phyloP scores from a whole-genome alignment of 2,113 vertebrate species.

The Platysteira castanea region DNA sequence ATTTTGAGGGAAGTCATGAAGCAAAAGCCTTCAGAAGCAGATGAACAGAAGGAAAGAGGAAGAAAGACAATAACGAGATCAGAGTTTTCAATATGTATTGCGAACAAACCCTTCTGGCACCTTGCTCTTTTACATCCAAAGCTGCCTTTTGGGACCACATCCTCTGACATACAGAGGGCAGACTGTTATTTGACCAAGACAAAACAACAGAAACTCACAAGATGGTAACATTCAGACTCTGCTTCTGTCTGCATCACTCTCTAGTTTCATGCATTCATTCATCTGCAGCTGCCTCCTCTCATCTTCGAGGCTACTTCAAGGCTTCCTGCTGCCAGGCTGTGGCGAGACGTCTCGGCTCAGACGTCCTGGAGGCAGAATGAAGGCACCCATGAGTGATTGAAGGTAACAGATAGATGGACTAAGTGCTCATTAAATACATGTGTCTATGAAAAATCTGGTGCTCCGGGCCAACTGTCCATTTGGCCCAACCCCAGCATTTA shows the following conservation, averaged over 20 bases:
- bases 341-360: background rate
- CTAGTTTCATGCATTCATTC: constrained; percentile 22
- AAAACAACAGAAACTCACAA: background rate
- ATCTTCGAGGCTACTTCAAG: background rate
- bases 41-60: background rate
- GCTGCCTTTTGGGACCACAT: background rate
- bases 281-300: constrained; percentile 47
- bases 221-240: background rate
- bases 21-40: background rate
- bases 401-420: constrained; percentile 54
- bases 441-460: background rate
- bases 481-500: constrained; percentile 27
- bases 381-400: constrained; percentile 43
- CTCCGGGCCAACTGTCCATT: constrained; percentile 31
- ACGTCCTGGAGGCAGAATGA: background rate
- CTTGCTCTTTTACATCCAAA: background rate
- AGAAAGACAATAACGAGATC: background rate
- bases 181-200: background rate
- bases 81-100: background rate
- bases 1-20: background rate
- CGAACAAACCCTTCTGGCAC: background rate
- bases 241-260: background rate
- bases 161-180: background rate
- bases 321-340: constrained; percentile 16
- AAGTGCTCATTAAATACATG: background rate